A percentile compares a stretch with the other conserved stretches of the same genome.
Evolutionary conservation across 2,888 invertebrate genomes (phyloP).

Genomic region (Drosophila stalkeri): DNA sequence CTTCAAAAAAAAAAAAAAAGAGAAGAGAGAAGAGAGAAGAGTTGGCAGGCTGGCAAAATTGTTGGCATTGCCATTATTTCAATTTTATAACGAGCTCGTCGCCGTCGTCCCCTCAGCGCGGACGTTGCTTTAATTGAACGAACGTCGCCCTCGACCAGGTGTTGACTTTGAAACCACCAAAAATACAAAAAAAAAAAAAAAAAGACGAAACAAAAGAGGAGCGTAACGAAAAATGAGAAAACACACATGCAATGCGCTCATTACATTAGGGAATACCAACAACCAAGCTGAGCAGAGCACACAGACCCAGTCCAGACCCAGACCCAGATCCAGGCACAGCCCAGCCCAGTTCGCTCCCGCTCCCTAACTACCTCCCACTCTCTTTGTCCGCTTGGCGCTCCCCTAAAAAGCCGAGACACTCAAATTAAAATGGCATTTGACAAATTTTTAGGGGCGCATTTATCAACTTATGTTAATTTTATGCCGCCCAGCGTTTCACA

Average conservation of each 20-base stretch:
- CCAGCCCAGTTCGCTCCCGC: background rate
- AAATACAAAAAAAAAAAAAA: constrained; percentile 30
- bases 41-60: constrained; percentile 61
- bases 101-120: constrained; percentile 33
- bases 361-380: too few species aligned
- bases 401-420: constrained; percentile 51
- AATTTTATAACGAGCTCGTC: constrained; percentile 73
- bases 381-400: constrained; percentile 42
- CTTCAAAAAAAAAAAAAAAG: constrained; percentile 14
- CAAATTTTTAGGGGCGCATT: constrained; percentile 69
- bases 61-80: constrained; percentile 78
- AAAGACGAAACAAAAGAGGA: background rate
- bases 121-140: constrained; percentile 73
- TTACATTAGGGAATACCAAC: constrained; percentile 67
- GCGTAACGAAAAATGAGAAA: constrained; percentile 18
- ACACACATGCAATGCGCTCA: constrained; percentile 74
- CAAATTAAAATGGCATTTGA: constrained; percentile 75
- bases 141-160: constrained; percentile 56
- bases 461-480: constrained; percentile 73
- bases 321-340: background rate
- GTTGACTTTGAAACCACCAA: constrained; percentile 68
- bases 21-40: background rate
- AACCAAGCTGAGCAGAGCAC: constrained; percentile 4
- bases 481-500: constrained; percentile 14
- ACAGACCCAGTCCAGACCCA: constrained; percentile 4